A percentile compares a stretch with the other conserved stretches of the same genome.
Evolutionary conservation across 2,113 vertebrate species (phyloP).

Genomic region (Chaetorhynchus papuensis): DNA sequence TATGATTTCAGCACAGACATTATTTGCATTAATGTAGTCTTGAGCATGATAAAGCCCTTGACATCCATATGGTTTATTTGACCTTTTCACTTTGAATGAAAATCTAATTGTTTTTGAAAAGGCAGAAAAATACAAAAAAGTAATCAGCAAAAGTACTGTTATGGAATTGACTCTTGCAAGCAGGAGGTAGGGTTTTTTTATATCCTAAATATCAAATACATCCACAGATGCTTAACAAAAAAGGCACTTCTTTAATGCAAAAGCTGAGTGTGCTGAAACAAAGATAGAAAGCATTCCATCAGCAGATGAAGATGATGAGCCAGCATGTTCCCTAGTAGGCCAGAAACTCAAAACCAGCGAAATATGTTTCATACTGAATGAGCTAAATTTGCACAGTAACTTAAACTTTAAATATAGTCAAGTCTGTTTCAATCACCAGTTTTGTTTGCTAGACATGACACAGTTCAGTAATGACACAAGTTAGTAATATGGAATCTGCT

Average conservation of each 20-base stretch:
- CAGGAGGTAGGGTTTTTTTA: neutral
- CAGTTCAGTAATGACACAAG: neutral
- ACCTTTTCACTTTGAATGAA: conserved; percentile 12
- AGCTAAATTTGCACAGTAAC: conserved; percentile 30
- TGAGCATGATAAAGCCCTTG: neutral
- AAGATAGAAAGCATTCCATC: conserved; percentile 59
- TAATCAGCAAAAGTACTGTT: conserved; percentile 15
- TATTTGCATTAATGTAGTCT: neutral
- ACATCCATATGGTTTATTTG: neutral
- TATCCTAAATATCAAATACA: conserved; percentile 44
- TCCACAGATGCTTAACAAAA: conserved; percentile 57
- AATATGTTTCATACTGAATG: conserved; percentile 16
- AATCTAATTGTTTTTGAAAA: neutral
- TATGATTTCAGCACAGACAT: neutral
- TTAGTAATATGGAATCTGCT: neutral
- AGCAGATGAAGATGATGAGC: conserved; percentile 60
- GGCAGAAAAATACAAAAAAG: neutral
- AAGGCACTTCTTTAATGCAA: conserved; percentile 46
- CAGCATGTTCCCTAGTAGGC: conserved; percentile 32
- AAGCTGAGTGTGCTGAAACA: conserved; percentile 53
- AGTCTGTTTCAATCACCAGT: neutral
- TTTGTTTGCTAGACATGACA: neutral
- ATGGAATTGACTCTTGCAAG: neutral
- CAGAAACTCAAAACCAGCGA: conserved; percentile 23
- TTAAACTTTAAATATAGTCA: conserved; percentile 34